Evolutionary conservation across 2,113 vertebrate species (phyloP).

Genomic region (Pitta sordida): DNA sequence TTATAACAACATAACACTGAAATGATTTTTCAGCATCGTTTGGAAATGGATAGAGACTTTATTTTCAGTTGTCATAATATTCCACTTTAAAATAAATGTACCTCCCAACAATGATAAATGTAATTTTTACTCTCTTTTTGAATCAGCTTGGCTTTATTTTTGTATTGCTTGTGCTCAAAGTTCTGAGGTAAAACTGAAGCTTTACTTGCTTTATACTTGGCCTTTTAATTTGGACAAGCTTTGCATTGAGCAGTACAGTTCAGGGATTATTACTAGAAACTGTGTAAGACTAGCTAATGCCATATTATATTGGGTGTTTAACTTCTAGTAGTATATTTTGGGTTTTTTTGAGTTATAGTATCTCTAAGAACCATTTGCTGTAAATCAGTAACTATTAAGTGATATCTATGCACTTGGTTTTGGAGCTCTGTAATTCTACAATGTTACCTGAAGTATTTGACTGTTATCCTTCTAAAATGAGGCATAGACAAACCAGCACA

Average conservation of each 20-base stretch:
- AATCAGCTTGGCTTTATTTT: not conserved
- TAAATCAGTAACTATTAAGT: not conserved
- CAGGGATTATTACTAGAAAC: not conserved
- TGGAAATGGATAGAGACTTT: constrained; percentile 20
- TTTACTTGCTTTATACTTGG: not conserved
- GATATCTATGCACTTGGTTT: not conserved
- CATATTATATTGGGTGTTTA: not conserved
- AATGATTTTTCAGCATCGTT: constrained; percentile 38
- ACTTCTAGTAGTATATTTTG: not conserved
- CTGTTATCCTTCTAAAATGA: not conserved
- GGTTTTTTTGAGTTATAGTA: not conserved
- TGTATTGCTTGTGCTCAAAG: not conserved
- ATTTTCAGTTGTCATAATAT: constrained; percentile 38
- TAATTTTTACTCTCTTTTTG: not conserved
- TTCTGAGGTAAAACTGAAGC: not conserved
- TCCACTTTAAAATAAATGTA: constrained; percentile 13
- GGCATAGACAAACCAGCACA: not conserved
- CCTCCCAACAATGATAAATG: not conserved
- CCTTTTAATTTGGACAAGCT: not conserved
- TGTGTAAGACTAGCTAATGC: not conserved
- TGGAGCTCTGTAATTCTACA: not conserved
- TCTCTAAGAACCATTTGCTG: not conserved
- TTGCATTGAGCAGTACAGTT: not conserved
- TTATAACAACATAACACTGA: constrained; percentile 16
- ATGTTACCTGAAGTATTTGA: not conserved